Percentiles rank a stretch among this genome's conserved stretches.
Evolutionary conservation across 2,113 vertebrate species (phyloP).

Genomic region (Planiliza haematocheilus): DNA sequence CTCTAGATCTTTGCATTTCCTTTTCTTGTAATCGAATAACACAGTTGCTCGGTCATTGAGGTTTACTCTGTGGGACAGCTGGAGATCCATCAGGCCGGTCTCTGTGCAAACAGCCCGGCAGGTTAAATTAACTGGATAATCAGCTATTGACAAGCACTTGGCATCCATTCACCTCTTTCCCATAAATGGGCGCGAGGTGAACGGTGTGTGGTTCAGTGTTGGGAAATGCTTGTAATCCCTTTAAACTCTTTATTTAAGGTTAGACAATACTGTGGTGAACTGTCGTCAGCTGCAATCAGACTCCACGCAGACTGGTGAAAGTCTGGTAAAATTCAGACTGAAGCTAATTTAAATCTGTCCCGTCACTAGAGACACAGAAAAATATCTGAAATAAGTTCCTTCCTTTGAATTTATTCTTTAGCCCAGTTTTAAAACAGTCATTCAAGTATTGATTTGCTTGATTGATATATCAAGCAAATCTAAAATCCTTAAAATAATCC

Average conservation of each 20-base stretch:
- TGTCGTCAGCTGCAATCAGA: not conserved
- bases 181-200: slow-evolving; percentile 29
- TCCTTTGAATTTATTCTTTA: too few relatives aligned
- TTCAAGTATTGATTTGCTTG: too few relatives aligned
- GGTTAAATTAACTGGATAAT: slow-evolving; percentile 67
- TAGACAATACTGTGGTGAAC: not conserved
- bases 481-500: too few relatives aligned
- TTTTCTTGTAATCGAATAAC: slow-evolving; percentile 21
- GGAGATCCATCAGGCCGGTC: slow-evolving; percentile 45
- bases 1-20: slow-evolving; percentile 2
- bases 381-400: too few relatives aligned
- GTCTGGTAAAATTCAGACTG: too few relatives aligned
- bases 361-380: too few relatives aligned
- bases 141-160: slow-evolving; percentile 55
- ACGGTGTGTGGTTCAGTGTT: not conserved
- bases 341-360: too few relatives aligned
- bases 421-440: too few relatives aligned
- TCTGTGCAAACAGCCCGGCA: slow-evolving; percentile 48
- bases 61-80: slow-evolving; percentile 36
- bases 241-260: not conserved
- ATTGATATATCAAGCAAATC: too few relatives aligned
- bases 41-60: slow-evolving; percentile 6
- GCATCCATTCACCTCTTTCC: slow-evolving; percentile 53
- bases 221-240: not conserved
- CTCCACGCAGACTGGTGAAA: not conserved